Evolutionary conservation across 2,113 vertebrate species (phyloP).

Genomic region (Trematocara macrostoma): DNA sequence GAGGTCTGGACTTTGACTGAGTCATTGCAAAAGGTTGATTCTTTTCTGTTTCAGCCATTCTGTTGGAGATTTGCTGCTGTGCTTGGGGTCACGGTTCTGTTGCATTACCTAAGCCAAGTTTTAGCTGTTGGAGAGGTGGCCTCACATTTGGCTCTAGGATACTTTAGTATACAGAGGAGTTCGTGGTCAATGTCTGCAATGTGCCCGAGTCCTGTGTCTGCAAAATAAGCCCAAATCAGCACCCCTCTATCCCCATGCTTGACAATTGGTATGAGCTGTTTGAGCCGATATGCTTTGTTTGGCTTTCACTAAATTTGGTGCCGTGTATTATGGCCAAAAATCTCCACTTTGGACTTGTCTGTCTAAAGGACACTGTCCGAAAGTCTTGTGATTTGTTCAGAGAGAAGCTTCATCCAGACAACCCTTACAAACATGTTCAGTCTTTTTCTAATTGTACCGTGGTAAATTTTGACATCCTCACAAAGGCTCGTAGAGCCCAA

Average conservation of each 20-base stretch:
- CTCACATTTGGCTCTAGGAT: not conserved
- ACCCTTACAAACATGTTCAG: not conserved
- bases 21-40: not conserved
- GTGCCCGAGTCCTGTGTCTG: not conserved
- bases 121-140: not conserved
- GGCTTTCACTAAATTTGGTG: not conserved
- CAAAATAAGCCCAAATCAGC: not conserved
- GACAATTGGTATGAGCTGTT: not conserved
- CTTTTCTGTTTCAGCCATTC: not conserved
- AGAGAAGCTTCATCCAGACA: not conserved
- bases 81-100: not conserved
- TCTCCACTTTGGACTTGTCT: not conserved
- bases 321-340: not conserved
- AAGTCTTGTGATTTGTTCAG: not conserved
- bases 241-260: not conserved
- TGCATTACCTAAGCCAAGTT: not conserved
- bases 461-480: accelerated
- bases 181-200: not conserved
- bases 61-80: not conserved
- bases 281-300: not conserved
- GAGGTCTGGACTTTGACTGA: not conserved
- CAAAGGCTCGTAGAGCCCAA: not conserved
- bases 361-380: not conserved
- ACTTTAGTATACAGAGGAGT: not conserved
- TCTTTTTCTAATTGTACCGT: not conserved